phyloP scores from a whole-genome alignment of 1,140 invertebrate genomes.

The Brachionus plicatilis region DNA sequence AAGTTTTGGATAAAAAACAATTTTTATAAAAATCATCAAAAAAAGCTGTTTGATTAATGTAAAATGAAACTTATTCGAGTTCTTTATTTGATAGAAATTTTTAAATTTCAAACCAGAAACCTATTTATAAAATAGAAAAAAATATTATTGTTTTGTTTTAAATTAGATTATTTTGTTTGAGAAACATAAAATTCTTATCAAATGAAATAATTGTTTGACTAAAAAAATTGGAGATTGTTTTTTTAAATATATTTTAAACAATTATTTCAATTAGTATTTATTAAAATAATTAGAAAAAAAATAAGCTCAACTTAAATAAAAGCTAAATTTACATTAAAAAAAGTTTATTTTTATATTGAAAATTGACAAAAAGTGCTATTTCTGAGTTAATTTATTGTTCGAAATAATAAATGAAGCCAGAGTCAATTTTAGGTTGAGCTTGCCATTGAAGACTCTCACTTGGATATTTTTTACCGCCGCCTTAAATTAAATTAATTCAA shows the following conservation, averaged over 20 bases:
- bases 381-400: background rate
- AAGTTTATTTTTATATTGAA: background rate
- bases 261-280: background rate
- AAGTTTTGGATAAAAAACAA: no score
- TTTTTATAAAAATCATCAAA: no score
- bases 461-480: conserved; percentile 8
- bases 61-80: no score
- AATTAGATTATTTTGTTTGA: no score
- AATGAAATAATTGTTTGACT: no score
- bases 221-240: no score
- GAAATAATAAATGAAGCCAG: conserved; percentile 31
- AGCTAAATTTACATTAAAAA: conserved; percentile 21
- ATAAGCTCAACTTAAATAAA: background rate
- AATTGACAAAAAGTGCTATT: background rate
- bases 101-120: no score
- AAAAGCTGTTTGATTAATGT: no score
- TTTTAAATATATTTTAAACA: background rate
- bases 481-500: background rate
- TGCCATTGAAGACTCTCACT: background rate
- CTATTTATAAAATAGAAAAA: no score
- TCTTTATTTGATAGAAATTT: no score
- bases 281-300: background rate
- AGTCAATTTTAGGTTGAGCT: conserved; percentile 22
- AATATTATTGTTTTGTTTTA: no score
- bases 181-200: no score